Conservation (phyloP, 1,140 invertebrate species). For the Drosophila ohnishii region DNA sequence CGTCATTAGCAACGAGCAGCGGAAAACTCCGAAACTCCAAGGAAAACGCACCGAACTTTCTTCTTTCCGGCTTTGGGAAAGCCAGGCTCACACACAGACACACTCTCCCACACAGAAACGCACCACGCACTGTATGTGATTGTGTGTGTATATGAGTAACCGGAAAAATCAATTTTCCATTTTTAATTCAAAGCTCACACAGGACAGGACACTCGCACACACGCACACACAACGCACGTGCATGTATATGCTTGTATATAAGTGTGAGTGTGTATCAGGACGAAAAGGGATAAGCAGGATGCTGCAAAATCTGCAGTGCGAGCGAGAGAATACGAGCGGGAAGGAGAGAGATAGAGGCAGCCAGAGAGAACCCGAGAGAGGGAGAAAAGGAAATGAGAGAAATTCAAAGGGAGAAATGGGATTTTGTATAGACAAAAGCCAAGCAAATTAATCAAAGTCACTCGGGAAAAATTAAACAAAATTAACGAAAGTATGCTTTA, state of each 20-base stretch:
- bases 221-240: slow-evolving; percentile 24
- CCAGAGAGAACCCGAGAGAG: slow-evolving; percentile 8
- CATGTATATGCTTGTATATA: slow-evolving; percentile 25
- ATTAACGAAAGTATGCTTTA: neutral
- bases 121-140: slow-evolving; percentile 24
- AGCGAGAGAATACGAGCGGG: slow-evolving; percentile 10
- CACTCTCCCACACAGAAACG: slow-evolving; percentile 9
- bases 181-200: slow-evolving; percentile 80
- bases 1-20: slow-evolving; percentile 60
- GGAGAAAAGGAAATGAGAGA: slow-evolving; percentile 14
- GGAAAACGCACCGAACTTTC: slow-evolving; percentile 32
- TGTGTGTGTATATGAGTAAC: slow-evolving; percentile 62
- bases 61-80: slow-evolving; percentile 64
- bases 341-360: slow-evolving; percentile 1
- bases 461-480: slow-evolving; percentile 7
- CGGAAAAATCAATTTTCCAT: slow-evolving; percentile 83
- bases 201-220: slow-evolving; percentile 41
- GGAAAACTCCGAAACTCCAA: slow-evolving; percentile 29
- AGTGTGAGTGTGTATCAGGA: slow-evolving; percentile 41
- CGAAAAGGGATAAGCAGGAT: slow-evolving; percentile 75
- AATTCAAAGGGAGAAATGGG: slow-evolving; percentile 17
- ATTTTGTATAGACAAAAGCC: slow-evolving; percentile 62
- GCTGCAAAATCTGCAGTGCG: slow-evolving; percentile 64
- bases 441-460: slow-evolving; percentile 48
- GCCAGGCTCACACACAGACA: slow-evolving; percentile 37